A percentile compares a stretch with the other conserved stretches of the same genome.
Evolutionary conservation across 2,888 invertebrate genomes (phyloP).

Genomic region (Tigriopus californicus): DNA sequence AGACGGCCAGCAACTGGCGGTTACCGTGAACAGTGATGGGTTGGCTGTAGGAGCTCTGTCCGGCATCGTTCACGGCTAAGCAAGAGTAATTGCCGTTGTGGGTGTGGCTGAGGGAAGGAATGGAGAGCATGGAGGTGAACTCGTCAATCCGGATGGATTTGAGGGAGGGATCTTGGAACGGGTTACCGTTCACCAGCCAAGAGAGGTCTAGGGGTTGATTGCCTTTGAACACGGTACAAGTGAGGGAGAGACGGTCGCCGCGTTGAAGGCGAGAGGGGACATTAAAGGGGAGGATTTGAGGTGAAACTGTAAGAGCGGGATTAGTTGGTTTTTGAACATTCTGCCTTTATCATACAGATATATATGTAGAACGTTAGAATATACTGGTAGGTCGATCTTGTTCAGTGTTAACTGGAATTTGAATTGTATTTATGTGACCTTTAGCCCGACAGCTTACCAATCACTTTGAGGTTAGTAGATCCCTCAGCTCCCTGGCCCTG

Average conservation of each 20-base stretch:
- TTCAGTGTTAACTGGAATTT: too few relatives aligned
- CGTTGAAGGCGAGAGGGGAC: slow-evolving; percentile 26
- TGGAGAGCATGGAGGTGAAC: slow-evolving; percentile 30
- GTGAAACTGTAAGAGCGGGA: slow-evolving; percentile 26
- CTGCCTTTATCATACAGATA: too few relatives aligned
- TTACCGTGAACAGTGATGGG: slow-evolving; percentile 19
- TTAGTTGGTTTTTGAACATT: too few relatives aligned
- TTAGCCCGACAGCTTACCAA: slow-evolving; percentile 3
- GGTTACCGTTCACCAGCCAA: slow-evolving; percentile 35
- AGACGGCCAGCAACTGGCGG: not conserved
- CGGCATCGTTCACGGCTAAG: slow-evolving; percentile 26
- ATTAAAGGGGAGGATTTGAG: slow-evolving; percentile 28
- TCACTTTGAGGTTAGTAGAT: not conserved
- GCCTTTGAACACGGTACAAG: slow-evolving; percentile 32
- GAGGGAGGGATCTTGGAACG: slow-evolving; percentile 26
- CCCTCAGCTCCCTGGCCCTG: slow-evolving; percentile 16
- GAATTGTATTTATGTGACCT: too few relatives aligned
- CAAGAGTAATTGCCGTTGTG: slow-evolving; percentile 32
- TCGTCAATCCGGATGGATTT: slow-evolving; percentile 24
- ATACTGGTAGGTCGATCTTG: too few relatives aligned
- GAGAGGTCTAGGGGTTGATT: slow-evolving; percentile 30
- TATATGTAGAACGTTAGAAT: too few relatives aligned
- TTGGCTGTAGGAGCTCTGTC: slow-evolving; percentile 23
- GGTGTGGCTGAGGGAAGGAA: slow-evolving; percentile 32
- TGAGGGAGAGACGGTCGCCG: slow-evolving; percentile 28